Conservation (phyloP, 1,140 invertebrate genomes). For the Alviniconcha marisindica region DNA sequence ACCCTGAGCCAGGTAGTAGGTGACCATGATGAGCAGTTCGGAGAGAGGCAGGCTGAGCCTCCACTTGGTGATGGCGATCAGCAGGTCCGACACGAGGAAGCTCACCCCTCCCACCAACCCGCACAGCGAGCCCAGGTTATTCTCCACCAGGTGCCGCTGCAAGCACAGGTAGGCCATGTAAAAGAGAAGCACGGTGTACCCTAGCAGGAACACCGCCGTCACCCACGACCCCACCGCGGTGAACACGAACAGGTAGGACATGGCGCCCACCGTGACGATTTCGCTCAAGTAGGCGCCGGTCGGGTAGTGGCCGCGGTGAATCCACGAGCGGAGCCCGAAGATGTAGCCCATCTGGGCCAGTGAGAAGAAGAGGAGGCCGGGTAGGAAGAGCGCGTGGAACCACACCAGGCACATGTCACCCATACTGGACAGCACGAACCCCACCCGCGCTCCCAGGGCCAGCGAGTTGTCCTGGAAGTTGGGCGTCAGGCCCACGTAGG, state of each 20-base stretch:
- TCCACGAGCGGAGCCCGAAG: conserved; percentile 32
- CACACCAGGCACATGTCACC: conserved; percentile 54
- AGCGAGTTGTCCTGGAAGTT: conserved; percentile 13
- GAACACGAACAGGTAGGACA: conserved; percentile 45
- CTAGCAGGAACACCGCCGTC: conserved; percentile 39
- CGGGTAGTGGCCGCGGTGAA: conserved; percentile 30
- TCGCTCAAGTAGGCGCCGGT: not conserved
- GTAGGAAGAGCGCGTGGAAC: conserved; percentile 50
- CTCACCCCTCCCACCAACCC: conserved; percentile 44
- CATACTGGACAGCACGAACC: conserved; percentile 45
- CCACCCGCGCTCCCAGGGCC: conserved; percentile 8
- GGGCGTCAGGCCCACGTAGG: conserved; percentile 35
- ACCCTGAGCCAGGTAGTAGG: conserved; percentile 51
- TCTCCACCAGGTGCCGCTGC: conserved; percentile 43
- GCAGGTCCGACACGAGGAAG: conserved; percentile 50
- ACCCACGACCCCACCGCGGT: conserved; percentile 44
- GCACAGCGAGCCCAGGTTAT: conserved; percentile 26
- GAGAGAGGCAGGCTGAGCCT: conserved; percentile 34
- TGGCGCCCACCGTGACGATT: conserved; percentile 23
- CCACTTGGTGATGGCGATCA: conserved; percentile 55
- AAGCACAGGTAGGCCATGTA: conserved; percentile 42
- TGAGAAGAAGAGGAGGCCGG: conserved; percentile 49
- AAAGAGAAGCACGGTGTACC: conserved; percentile 47
- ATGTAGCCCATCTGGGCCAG: conserved; percentile 53
- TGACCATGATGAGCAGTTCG: conserved; percentile 45